Percentiles rank a stretch among this genome's conserved stretches.
Conservation (phyloP, 2,888 invertebrate genomes). For the Drosophila pseudotalamancana region DNA sequence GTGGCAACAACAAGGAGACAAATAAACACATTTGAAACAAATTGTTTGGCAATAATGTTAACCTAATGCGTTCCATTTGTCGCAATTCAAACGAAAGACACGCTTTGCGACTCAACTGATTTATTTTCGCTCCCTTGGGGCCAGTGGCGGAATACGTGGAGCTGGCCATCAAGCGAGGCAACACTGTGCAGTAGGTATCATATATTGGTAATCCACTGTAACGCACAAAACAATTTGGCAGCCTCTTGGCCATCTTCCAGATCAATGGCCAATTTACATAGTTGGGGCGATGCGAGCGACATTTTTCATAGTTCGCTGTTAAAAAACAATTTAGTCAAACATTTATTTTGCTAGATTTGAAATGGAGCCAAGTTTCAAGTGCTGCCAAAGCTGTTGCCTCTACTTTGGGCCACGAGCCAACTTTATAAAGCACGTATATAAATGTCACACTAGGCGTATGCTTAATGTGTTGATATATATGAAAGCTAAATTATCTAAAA, state of each 20-base stretch:
- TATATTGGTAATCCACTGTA: conserved; percentile 1
- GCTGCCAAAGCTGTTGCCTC: conserved; percentile 55
- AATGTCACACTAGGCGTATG: conserved; percentile 48
- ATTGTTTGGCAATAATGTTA: conserved; percentile 80
- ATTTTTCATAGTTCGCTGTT: conserved; percentile 25
- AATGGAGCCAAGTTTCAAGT: conserved; percentile 44
- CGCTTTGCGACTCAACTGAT: conserved; percentile 63
- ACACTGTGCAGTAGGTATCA: not conserved
- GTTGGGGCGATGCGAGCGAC: conserved; percentile 1
- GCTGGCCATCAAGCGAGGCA: not conserved
- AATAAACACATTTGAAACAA: conserved; percentile 79
- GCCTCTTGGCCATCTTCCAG: conserved; percentile 17
- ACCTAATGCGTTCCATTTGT: conserved; percentile 79
- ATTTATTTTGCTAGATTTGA: conserved; percentile 49
- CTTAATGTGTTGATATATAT: too few relatives aligned
- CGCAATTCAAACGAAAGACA: conserved; percentile 74
- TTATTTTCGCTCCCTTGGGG: conserved; percentile 45
- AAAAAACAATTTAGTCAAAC: conserved; percentile 57
- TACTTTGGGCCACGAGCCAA: conserved; percentile 24
- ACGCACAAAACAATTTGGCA: conserved; percentile 5
- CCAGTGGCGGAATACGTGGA: too few relatives aligned
- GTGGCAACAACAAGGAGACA: conserved; percentile 58
- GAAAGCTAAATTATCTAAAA: too few relatives aligned
- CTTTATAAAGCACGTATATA: conserved; percentile 21
- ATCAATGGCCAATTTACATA: conserved; percentile 37